Base-by-base conservation (phyloP, 2,797 vertebrate species). In the Enteromius mattozi region DNA sequence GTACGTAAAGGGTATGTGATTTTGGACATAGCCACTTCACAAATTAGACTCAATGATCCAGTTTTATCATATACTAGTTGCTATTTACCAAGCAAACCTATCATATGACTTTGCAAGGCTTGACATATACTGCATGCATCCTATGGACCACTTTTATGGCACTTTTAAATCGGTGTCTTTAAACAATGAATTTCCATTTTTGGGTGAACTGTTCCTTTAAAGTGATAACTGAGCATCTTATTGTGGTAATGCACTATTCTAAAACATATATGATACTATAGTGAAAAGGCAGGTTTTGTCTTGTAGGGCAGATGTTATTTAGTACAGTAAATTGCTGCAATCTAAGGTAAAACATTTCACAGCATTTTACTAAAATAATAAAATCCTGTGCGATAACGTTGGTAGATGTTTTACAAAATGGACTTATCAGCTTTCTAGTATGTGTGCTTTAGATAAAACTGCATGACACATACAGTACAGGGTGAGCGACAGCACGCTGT, bases 371-470 rank as follows among this genome's bases (percentile, higher is more conserved):
- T 51, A 59, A 71, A 81, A 75, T 37, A 69, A 77, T 42, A 4
- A 19, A 51, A 59, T 76, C 71, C 35, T 45, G 13, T 17, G 6
- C 2, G 49, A 83, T 83, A 68, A 69, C 19, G 2, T 10, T 27
- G 35, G 74, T 83, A 56, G 65, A 83, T 83, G 82, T 69, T 77
- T 83, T n/a, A 83, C 82, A 33, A 69, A 68, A 30, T 13, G 10
- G 3, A n/a, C 45, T 83, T 83, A 83, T 83, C 61, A 1, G 49
- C 35, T 30, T 37, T 83, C 47, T 59, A 77, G 74, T 69, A 21
- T 78, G 47, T 78, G 74, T 69, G 49, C 45, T 83, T 78, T 77
- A 78, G 74, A 78, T 69, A 83, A 51, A 83, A 83, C 14, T 42
- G 24, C 47, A 77, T 69, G 71, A 76, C 71, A 74, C 40, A 54